Evolutionary conservation across 2,888 invertebrate genomes (phyloP), one percentile per base, ranked within the genome.

Genomic region (Temnothorax rugatulus): DNA sequence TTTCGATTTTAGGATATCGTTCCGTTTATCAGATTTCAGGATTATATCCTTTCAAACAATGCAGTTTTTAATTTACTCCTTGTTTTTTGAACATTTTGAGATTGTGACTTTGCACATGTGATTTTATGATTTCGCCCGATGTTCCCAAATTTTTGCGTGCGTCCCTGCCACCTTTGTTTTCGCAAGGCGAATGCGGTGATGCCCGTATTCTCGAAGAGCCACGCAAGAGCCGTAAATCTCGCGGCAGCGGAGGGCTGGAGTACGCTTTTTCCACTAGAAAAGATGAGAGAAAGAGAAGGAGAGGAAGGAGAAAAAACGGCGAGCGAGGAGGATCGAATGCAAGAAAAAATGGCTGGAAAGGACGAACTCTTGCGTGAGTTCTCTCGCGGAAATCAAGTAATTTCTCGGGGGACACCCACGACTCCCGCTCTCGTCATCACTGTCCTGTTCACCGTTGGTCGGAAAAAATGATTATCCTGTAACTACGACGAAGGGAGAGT

Each of bases 211-310:
- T 50, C 71, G 68, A 85, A 83, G 61, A 83, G 71, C 79, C 73
- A 82, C 89, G 84, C 38, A 85, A 89, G 66, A 52, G 61, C 84
- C 86, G 84, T 89, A 89, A 87, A 89, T 90, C 87, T 86, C 84
- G 59, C 79, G 82, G 82, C 84, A 69, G 74, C 25, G 63, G 52
- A 66, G 50, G 21, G 54, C 38, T 77, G 21, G 68, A 71, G 73
- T 66, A 75, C 59, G 81, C 54, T 83, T 84, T 76, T 81, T 75
- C 71, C 57, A 47, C 38, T 50, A 63, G 52, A 47, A 64, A 61
- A 77, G 47, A 21, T 64, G 57, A 61, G 59, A 52, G 52, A 41
- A 63, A 61, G 52, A 41, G 47, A 57, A 18, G 50, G 21, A 38
- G 61, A 57, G 18, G 2, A 3, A 57, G 13, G 8, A 34, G 25